Conservation (phyloP, 2,888 invertebrate species). For the Ligdia adustata region DNA sequence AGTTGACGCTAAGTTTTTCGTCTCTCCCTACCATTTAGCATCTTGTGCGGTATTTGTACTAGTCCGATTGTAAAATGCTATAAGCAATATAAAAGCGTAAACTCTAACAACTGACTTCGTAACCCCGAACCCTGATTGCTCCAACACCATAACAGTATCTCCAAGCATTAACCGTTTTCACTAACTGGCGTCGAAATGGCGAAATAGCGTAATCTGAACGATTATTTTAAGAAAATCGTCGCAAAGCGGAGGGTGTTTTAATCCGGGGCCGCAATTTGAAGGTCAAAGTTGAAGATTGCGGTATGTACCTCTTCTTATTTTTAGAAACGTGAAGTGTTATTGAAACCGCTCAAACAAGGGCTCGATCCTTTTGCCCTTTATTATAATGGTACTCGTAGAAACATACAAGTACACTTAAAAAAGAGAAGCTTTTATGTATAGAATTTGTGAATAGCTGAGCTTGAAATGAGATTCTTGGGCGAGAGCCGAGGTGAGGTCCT, state of each 20-base stretch:
- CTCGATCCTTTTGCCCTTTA: slow-evolving; percentile 1
- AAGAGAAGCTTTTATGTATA: neutral
- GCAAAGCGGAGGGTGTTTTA: slow-evolving; percentile 6
- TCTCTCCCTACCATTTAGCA: too few species aligned
- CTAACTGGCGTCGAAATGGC: slow-evolving; percentile 9
- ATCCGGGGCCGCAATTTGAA: neutral
- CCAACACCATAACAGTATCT: slow-evolving; percentile 13
- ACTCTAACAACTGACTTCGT: slow-evolving; percentile 6
- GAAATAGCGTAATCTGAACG: slow-evolving; percentile 9
- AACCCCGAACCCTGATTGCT: slow-evolving; percentile 4
- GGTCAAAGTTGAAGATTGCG: slow-evolving; percentile 10
- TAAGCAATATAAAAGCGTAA: too few species aligned
- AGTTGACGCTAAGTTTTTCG: too few species aligned
- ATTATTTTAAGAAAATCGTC: slow-evolving; percentile 9
- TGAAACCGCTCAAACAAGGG: slow-evolving; percentile 4
- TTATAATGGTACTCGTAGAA: neutral
- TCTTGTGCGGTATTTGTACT: too few species aligned
- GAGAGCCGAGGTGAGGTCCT: too few species aligned
- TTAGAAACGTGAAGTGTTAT: slow-evolving; percentile 12
- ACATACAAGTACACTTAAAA: neutral
- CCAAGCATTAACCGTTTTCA: slow-evolving; percentile 14
- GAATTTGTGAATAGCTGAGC: too few species aligned
- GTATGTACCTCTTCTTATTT: neutral
- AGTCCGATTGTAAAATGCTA: too few species aligned
- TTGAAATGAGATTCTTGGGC: too few species aligned